These are phyloP conservation scores for Eucriotettix oculatus DNA, from an alignment of 2,888 invertebrate species.

Conservation along the genomic window DNA sequence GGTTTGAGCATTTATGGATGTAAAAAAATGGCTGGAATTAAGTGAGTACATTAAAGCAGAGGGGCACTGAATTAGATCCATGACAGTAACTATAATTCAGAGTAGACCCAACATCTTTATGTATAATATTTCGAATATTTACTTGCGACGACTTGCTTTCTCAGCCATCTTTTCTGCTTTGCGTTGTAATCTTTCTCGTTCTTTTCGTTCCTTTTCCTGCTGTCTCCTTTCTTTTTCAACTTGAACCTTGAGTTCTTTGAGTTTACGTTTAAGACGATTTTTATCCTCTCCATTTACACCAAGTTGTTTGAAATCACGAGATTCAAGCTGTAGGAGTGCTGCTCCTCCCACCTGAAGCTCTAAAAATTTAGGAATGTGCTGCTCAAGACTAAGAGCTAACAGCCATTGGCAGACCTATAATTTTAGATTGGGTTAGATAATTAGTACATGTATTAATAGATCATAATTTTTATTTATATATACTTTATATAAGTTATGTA, in stretches of 20 bases:
- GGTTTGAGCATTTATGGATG: no score
- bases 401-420: conserved; percentile 84
- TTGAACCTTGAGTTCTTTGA: conserved; percentile 65
- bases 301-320: conserved; percentile 77
- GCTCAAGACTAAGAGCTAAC: conserved; percentile 60
- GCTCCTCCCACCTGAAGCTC: conserved; percentile 80
- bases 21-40: no score
- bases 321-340: conserved; percentile 71
- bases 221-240: conserved; percentile 53
- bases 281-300: conserved; percentile 68
- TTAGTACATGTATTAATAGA: neutral
- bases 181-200: conserved; percentile 66
- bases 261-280: conserved; percentile 63
- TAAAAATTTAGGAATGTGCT: conserved; percentile 72
- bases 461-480: neutral
- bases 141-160: conserved; percentile 21
- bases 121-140: neutral
- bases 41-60: no score
- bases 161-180: conserved; percentile 71
- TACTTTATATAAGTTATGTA: conserved; percentile 1
- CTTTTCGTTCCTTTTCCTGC: conserved; percentile 70
- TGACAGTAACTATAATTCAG: no score
- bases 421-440: neutral
- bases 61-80: no score
- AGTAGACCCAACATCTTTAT: no score